phyloP scores from a whole-genome alignment of 2,797 vertebrate genomes.

The Mormyrops attenuatus region DNA sequence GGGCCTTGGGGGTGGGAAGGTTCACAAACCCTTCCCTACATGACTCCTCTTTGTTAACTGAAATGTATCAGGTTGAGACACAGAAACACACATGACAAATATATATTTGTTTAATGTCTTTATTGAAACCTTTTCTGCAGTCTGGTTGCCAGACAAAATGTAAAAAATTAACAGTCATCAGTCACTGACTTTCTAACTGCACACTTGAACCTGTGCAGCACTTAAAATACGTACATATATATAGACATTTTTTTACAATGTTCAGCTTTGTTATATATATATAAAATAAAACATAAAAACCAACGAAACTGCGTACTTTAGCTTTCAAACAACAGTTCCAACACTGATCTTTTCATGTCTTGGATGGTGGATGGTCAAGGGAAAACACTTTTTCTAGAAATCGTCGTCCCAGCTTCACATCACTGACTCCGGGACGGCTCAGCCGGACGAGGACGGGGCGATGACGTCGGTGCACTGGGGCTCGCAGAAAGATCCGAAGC shows the following conservation, averaged over 20 bases:
- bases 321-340: background rate
- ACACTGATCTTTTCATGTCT: background rate
- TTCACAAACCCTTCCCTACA: background rate
- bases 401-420: background rate
- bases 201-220: background rate
- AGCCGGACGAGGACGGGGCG: constrained; percentile 37
- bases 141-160: constrained; percentile 23
- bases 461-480: constrained; percentile 77
- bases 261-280: constrained; percentile 4
- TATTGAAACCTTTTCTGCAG: constrained; percentile 19
- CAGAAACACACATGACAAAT: background rate
- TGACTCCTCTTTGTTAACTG: background rate
- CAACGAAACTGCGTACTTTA: background rate
- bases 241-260: constrained; percentile 6
- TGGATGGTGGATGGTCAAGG: background rate
- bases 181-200: constrained; percentile 11
- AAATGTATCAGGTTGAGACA: background rate
- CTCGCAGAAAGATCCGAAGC: constrained; percentile 75
- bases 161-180: constrained; percentile 18
- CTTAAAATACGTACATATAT: constrained; percentile 11
- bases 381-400: background rate
- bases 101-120: background rate
- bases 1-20: background rate
- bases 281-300: constrained; percentile 16
- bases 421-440: background rate